phyloP scores from a whole-genome alignment of 2,888 invertebrate genomes.

The Drosophila gaucha region DNA sequence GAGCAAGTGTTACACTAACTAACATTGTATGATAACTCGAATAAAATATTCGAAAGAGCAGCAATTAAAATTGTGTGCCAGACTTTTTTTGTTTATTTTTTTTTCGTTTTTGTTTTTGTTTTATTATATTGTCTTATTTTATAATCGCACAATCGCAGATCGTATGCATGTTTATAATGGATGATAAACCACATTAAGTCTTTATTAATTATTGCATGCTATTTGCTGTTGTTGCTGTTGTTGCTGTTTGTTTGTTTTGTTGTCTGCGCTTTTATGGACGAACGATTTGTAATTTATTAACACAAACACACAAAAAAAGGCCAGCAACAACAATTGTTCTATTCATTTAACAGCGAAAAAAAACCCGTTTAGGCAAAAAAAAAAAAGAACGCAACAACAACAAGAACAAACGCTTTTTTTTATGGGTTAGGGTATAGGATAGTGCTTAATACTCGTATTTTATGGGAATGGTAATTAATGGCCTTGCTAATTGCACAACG shows the following conservation, averaged over 20 bases:
- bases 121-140: constrained; percentile 42
- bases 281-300: constrained; percentile 68
- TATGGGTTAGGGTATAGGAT: constrained; percentile 8
- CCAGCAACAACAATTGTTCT: constrained; percentile 19
- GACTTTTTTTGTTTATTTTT: constrained; percentile 16
- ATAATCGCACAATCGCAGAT: constrained; percentile 34
- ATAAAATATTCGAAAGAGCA: constrained; percentile 6
- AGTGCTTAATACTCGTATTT: constrained; percentile 37
- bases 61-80: constrained; percentile 25
- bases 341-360: too few relatives aligned
- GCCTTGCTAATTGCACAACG: constrained; percentile 57
- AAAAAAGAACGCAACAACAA: constrained; percentile 1
- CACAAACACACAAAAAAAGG: constrained; percentile 27
- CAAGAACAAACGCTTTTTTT: constrained; percentile 12
- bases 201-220: constrained; percentile 59
- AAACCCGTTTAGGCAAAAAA: constrained; percentile 41
- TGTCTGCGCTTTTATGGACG: constrained; percentile 48
- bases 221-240: constrained; percentile 34
- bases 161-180: constrained; percentile 41
- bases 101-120: too few relatives aligned
- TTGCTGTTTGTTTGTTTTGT: constrained; percentile 33
- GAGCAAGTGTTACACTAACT: constrained; percentile 4
- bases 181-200: constrained; percentile 50
- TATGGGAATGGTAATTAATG: constrained; percentile 64
- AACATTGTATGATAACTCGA: constrained; percentile 14